phyloP scores from a whole-genome alignment of 2,888 invertebrate genomes.

The Drosophila borborema region DNA sequence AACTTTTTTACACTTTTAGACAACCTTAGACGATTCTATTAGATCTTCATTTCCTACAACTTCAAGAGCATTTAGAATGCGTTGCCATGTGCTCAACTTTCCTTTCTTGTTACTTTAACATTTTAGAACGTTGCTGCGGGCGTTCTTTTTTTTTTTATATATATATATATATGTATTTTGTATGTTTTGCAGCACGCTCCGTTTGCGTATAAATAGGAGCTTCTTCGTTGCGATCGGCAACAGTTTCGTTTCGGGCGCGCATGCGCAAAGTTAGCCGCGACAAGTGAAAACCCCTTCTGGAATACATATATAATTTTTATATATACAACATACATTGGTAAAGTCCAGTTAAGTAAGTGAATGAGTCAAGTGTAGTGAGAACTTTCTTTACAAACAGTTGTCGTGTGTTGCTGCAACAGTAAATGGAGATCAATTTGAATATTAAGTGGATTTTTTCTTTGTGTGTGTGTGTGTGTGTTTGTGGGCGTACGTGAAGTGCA shows the following conservation, averaged over 20 bases:
- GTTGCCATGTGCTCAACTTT: slow-evolving; percentile 13
- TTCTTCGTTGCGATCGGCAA: slow-evolving; percentile 62
- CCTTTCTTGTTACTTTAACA: slow-evolving; percentile 35
- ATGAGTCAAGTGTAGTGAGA: slow-evolving; percentile 38
- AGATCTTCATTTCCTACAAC: neutral
- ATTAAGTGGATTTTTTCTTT: slow-evolving; percentile 46
- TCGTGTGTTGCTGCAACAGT: slow-evolving; percentile 49
- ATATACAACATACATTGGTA: slow-evolving; percentile 23
- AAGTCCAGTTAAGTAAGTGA: slow-evolving; percentile 41
- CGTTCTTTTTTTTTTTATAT: slow-evolving; percentile 25
- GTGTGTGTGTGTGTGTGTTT: slow-evolving; percentile 42
- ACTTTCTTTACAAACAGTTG: slow-evolving; percentile 54
- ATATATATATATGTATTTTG: slow-evolving; percentile 27
- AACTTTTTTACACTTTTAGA: neutral
- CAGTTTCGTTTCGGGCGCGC: slow-evolving; percentile 77
- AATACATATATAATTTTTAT: slow-evolving; percentile 17
- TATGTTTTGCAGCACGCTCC: slow-evolving; percentile 43
- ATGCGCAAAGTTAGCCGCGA: slow-evolving; percentile 54
- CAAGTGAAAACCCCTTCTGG: slow-evolving; percentile 20
- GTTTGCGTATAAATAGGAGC: slow-evolving; percentile 77
- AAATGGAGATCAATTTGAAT: slow-evolving; percentile 54
- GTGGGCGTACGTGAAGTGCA: slow-evolving; percentile 57
- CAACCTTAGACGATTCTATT: neutral
- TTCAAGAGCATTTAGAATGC: slow-evolving; percentile 40
- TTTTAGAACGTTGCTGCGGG: slow-evolving; percentile 57